phyloP scores from a whole-genome alignment of 2,113 vertebrate species.

The Genyomyrus donnyi region DNA sequence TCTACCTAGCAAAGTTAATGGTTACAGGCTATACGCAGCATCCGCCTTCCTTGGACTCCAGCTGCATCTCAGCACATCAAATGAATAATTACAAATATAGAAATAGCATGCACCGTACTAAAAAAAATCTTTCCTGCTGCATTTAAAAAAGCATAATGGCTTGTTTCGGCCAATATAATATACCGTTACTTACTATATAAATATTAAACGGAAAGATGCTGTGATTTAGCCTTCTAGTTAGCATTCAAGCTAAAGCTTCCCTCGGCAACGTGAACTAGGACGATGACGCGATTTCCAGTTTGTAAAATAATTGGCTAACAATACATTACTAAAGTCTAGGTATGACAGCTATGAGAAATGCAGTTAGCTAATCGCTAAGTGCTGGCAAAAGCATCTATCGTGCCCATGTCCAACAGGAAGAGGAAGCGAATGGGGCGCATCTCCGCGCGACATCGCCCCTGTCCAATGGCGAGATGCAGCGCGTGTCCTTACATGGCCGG shows the following conservation, averaged over 20 bases:
- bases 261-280: neutral
- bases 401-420: constrained; percentile 1
- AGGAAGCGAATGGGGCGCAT: neutral
- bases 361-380: neutral
- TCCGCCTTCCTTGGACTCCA: neutral
- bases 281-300: neutral
- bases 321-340: neutral
- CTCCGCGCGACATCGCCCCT: neutral
- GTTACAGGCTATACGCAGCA: neutral
- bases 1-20: neutral
- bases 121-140: neutral
- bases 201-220: neutral
- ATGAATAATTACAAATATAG: neutral
- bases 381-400: neutral
- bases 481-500: neutral
- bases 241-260: neutral
- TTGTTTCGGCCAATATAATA: neutral
- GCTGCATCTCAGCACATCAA: neutral
- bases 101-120: neutral
- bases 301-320: neutral
- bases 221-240: neutral
- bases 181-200: neutral
- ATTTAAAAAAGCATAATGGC: neutral
- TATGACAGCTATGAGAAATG: neutral
- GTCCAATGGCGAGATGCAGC: neutral